Evolutionary conservation across 1,140 invertebrate species (phyloP).

Genomic region (Parasteatoda tepidariorum): DNA sequence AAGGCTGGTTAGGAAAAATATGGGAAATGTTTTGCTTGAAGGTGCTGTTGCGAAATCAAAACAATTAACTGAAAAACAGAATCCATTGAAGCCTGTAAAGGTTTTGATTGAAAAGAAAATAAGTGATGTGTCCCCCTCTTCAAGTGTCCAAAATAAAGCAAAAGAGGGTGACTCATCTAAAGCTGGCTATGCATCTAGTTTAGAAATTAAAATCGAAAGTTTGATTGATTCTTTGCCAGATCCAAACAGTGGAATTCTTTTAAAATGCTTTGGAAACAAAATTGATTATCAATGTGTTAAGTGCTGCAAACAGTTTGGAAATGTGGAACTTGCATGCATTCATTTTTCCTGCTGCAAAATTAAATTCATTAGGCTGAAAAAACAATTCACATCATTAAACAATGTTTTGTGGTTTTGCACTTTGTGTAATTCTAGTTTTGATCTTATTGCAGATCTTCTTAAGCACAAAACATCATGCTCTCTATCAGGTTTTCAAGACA

Average conservation of each 20-base stretch:
- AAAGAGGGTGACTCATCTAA: no score
- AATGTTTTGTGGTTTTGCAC: not conserved
- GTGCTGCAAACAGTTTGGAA: not conserved
- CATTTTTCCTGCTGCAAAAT: not conserved
- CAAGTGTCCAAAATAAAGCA: no score
- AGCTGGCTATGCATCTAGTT: no score
- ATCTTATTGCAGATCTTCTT: not conserved
- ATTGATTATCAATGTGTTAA: not conserved
- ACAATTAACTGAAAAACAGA: no score
- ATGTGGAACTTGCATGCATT: not conserved
- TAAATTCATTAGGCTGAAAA: not conserved
- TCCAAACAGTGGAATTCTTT: not conserved
- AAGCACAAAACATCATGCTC: not conserved
- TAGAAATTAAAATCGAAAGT: not conserved
- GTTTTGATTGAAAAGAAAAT: no score
- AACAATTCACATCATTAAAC: not conserved
- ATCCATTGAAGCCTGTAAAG: no score
- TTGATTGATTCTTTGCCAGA: not conserved
- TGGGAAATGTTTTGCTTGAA: no score
- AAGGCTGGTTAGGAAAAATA: no score
- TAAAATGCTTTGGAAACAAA: not conserved
- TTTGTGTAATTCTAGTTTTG: not conserved
- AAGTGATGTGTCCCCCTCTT: no score
- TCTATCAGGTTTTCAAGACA: not conserved
- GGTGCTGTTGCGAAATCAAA: no score